A percentile compares a stretch with the other conserved stretches of the same genome.
Evolutionary conservation across 1,140 invertebrate genomes (phyloP).

Genomic region (Zaprionus davidi): DNA sequence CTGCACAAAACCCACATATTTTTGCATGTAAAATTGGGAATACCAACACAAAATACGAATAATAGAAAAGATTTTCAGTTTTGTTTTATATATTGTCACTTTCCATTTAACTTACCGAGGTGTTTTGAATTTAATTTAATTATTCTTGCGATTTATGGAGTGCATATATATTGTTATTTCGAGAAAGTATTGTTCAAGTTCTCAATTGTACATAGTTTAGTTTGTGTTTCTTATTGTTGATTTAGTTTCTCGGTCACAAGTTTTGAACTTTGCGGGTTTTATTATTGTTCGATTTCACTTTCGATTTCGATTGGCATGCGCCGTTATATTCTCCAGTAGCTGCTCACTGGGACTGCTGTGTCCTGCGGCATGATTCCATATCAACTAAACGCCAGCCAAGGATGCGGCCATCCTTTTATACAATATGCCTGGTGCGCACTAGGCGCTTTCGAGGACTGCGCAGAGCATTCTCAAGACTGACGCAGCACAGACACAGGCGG

Average conservation of each 20-base stretch:
- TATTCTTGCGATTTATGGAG: not conserved
- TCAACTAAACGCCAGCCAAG: constrained; percentile 62
- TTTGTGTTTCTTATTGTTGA: not conserved
- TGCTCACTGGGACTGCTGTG: constrained; percentile 40
- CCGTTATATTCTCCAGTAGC: constrained; percentile 14
- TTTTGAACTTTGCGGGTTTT: constrained; percentile 3
- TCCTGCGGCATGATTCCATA: constrained; percentile 67
- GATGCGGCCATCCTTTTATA: constrained; percentile 68
- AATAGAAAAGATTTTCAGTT: too few relatives aligned
- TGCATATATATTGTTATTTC: not conserved
- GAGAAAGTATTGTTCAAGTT: not conserved
- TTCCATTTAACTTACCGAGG: not conserved
- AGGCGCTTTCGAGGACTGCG: constrained; percentile 67
- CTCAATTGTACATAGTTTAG: not conserved
- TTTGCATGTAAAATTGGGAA: too few relatives aligned
- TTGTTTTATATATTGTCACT: not conserved
- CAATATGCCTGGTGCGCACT: constrained; percentile 59
- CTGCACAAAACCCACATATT: too few relatives aligned
- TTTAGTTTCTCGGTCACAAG: not conserved
- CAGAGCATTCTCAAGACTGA: constrained; percentile 60
- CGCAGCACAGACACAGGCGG: constrained; percentile 42
- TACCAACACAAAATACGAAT: too few relatives aligned
- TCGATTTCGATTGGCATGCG: constrained; percentile 16
- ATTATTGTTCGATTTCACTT: not conserved
- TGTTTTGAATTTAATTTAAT: not conserved